Conservation (phyloP, 1,140 invertebrate genomes). For the Penaeus indicus region DNA sequence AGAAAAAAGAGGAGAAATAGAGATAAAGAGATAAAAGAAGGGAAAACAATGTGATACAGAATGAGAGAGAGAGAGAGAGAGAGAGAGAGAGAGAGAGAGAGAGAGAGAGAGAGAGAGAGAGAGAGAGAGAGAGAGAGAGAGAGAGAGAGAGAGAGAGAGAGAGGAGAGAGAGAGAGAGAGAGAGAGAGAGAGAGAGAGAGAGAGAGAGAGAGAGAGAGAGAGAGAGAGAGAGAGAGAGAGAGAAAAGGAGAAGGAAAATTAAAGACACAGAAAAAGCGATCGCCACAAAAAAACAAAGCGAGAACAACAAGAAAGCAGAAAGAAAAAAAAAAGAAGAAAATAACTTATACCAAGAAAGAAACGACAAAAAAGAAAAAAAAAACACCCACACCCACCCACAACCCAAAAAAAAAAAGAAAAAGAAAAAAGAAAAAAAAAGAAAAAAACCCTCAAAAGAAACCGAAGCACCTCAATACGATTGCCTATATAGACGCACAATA, state of each 20-base stretch:
- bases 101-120: conserved; percentile 26
- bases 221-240: background rate
- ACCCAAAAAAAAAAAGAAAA: no score
- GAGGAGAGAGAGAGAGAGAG: background rate
- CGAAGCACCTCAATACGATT: no score
- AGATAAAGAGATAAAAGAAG: background rate
- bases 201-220: background rate
- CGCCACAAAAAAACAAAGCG: no score
- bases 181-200: background rate
- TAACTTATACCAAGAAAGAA: no score
- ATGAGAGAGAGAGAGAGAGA: conserved; percentile 24
- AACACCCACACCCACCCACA: no score
- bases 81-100: conserved; percentile 18
- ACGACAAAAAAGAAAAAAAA: no score
- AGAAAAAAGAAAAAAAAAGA: no score
- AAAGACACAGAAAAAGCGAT: no score
- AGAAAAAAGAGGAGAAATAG: conserved; percentile 1
- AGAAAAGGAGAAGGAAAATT: background rate
- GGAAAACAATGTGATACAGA: background rate
- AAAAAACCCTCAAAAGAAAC: no score
- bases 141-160: background rate
- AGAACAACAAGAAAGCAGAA: no score
- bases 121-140: conserved; percentile 23
- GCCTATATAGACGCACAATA: no score
- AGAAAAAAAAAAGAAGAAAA: no score